Evolutionary conservation across 1,140 invertebrate species (phyloP).

Genomic region (Euwallacea fornicatus): DNA sequence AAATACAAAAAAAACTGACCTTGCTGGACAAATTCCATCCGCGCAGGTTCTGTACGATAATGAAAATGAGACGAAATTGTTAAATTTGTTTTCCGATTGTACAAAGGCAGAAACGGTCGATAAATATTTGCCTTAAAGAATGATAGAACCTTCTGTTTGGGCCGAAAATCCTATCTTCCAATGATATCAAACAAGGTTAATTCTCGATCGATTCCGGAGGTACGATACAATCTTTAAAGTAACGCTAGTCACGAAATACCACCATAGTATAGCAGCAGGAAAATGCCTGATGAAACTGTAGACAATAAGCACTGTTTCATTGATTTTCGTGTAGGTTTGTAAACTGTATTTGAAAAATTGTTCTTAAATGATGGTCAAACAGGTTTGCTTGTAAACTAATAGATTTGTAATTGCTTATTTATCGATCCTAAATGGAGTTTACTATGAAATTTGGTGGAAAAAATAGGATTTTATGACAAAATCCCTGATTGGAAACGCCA

Average conservation of each 20-base stretch:
- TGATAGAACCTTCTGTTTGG: not conserved
- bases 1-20: too few relatives aligned
- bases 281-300: not conserved
- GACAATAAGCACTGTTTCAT: not conserved
- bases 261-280: not conserved
- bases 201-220: constrained; percentile 1
- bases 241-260: constrained; percentile 8
- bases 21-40: not conserved
- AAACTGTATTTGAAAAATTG: not conserved
- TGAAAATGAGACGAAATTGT: not conserved
- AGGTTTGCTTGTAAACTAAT: not conserved
- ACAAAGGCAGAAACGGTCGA: not conserved
- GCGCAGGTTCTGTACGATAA: not conserved
- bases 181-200: constrained; percentile 2
- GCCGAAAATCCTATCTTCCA: not conserved
- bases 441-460: not conserved
- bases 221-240: constrained; percentile 10
- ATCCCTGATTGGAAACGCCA: not conserved
- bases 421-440: not conserved
- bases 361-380: not conserved
- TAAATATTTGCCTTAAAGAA: not conserved
- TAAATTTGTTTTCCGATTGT: not conserved
- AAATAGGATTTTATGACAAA: not conserved
- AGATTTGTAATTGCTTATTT: not conserved
- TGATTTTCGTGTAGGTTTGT: not conserved